Conservation (phyloP, 2,797 vertebrate species). For the Labroides dimidiatus region DNA sequence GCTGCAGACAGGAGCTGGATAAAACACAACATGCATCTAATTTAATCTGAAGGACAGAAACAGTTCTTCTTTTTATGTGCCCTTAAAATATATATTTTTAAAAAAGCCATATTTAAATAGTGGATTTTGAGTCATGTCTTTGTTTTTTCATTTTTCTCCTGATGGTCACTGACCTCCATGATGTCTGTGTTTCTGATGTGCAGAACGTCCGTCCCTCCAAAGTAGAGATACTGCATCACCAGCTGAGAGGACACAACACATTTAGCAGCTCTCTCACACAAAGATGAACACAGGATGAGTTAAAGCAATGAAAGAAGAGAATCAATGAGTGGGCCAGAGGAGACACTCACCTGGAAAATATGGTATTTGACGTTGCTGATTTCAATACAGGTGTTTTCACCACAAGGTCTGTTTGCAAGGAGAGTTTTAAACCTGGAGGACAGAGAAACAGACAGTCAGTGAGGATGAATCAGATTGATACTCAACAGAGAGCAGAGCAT, state of each 20-base stretch:
- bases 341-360: slow-evolving; percentile 92
- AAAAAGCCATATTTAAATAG: too few species aligned
- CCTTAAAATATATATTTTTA: too few species aligned
- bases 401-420: slow-evolving; percentile 92
- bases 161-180: slow-evolving; percentile 89
- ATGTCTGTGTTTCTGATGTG: slow-evolving; percentile 96
- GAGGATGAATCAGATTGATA: background rate
- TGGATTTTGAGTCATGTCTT: too few species aligned
- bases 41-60: too few species aligned
- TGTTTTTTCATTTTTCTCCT: too few species aligned
- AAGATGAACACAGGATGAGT: background rate
- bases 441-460: background rate
- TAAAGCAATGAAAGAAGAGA: background rate
- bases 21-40: background rate
- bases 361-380: slow-evolving; percentile 98
- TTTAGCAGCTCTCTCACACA: slow-evolving; percentile 4
- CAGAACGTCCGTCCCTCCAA: slow-evolving; percentile 93
- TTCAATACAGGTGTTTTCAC: slow-evolving; percentile 97
- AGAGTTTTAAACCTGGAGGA: slow-evolving; percentile 93
- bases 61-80: too few species aligned
- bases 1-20: slow-evolving; percentile 94
- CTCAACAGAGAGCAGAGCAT: background rate
- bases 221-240: slow-evolving; percentile 99
- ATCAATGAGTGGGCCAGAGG: background rate
- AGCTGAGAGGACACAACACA: slow-evolving; percentile 82